Conservation (phyloP, 2,888 invertebrate genomes). For the Axea sp. region DNA sequence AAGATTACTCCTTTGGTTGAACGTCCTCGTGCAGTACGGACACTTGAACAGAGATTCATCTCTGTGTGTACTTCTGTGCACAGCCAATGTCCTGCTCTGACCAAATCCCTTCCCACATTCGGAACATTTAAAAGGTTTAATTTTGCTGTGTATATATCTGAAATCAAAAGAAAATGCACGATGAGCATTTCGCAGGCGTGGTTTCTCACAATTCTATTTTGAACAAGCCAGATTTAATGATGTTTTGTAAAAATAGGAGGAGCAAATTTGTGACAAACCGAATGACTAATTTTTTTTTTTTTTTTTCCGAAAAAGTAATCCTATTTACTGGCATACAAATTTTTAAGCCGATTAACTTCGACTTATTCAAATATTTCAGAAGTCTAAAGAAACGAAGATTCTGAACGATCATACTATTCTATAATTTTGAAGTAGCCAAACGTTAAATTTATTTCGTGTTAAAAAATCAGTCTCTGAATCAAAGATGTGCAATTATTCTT, state of each 20-base stretch:
- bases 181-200: conserved; percentile 5
- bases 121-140: conserved; percentile 98
- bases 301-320: no score
- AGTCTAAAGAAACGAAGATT: conserved; percentile 19
- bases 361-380: conserved; percentile 22
- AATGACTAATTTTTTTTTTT: conserved; percentile 28
- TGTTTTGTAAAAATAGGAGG: neutral
- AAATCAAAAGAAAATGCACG: conserved; percentile 27
- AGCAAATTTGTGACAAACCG: conserved; percentile 3
- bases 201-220: neutral
- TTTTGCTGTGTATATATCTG: conserved; percentile 98
- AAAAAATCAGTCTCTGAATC: no score
- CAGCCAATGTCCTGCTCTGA: conserved; percentile 96
- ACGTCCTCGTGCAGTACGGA: conserved; percentile 91
- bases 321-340: conserved; percentile 4
- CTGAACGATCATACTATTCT: neutral
- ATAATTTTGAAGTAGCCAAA: no score
- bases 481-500: no score
- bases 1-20: conserved; percentile 95
- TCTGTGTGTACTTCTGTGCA: conserved; percentile 96
- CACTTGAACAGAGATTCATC: conserved; percentile 97
- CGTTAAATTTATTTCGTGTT: no score
- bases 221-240: neutral
- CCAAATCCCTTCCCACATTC: conserved; percentile 99
- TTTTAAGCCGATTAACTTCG: conserved; percentile 23